Evolutionary conservation across 1,140 invertebrate genomes (phyloP), one percentile per base, ranked within the genome.

Genomic region (Trichonephila clavipes): DNA sequence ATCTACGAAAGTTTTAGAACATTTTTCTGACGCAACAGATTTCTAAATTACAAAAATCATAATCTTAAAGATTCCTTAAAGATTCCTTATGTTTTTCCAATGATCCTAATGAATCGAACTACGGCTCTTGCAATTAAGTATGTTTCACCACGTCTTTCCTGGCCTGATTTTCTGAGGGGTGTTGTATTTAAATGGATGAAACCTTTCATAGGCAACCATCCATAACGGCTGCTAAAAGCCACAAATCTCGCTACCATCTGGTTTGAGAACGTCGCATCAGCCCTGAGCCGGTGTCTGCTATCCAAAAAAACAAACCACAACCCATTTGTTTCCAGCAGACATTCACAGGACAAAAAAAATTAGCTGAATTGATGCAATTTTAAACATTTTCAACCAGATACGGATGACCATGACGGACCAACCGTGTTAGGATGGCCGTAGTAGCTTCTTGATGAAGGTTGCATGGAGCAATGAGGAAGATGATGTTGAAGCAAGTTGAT

Each of bases 401-500:
- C 93, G 4, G 93, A 94, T 58, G 93, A 94, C 92, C 92, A 93
- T 28, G 92, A 62, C 21, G 66, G 64, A 10, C 58, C 19, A 16
- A 89, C 44, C 14, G 51, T 34, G 14, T 66, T 87, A 5, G 44
- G 72, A 12, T 51, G 77, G 14, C 77, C 18, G 12, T 89, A 94
- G 64, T 51, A 40, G 28, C 16, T 58, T n/a, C 51, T 61, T 24
- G 83, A 28, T 64, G 90, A 66, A 2, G 40, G 72, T 10, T 91
- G 66, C 61, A 66, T 94, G 24, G 94, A 86, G 51, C 94, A 94
- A 7, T 89, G 90, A 2, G 94, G 94, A 19, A 94, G 85, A 85
- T 94, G 94, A 10, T 64, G 59, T 40, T 90, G 90, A 16, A 98
- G 95, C 96, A 98, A 97, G 94, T 98, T 97, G 93, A 97, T 96